Percentiles rank a stretch among this genome's conserved stretches.
Conservation (phyloP, 2,888 invertebrate species). For the Anoncus sp. region DNA sequence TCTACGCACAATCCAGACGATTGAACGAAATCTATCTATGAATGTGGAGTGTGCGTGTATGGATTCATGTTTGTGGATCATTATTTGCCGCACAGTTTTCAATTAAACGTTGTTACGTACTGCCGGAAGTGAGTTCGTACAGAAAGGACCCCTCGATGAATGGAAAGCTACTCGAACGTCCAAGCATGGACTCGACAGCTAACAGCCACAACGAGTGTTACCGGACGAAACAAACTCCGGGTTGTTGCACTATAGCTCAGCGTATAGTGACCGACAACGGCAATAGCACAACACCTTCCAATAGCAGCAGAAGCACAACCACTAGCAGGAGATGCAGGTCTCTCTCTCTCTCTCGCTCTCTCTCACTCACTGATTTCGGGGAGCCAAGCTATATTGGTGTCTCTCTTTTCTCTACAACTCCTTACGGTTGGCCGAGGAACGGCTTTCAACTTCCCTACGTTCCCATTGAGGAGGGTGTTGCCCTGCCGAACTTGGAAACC, state of each 20-base stretch:
- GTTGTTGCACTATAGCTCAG: constrained; percentile 13
- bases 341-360: constrained; percentile 16
- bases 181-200: constrained; percentile 72
- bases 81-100: constrained; percentile 69
- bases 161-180: constrained; percentile 45
- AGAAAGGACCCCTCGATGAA: constrained; percentile 13
- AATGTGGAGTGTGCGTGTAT: constrained; percentile 28
- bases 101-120: constrained; percentile 69
- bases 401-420: constrained; percentile 25
- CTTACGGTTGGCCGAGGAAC: constrained; percentile 39
- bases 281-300: constrained; percentile 41
- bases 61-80: constrained; percentile 53
- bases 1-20: background rate
- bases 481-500: constrained; percentile 55
- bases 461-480: constrained; percentile 44
- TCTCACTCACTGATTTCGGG: constrained; percentile 14
- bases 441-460: constrained; percentile 50
- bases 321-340: background rate
- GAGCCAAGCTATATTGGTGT: constrained; percentile 35
- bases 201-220: constrained; percentile 72
- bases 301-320: constrained; percentile 17
- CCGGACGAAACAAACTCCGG: constrained; percentile 53
- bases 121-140: constrained; percentile 17
- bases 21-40: background rate
- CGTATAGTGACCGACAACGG: constrained; percentile 47